A percentile compares a stretch with the other conserved stretches of the same genome.
phyloP scores from a whole-genome alignment of 2,888 invertebrate species.

The Herminia tarsipennalis region DNA sequence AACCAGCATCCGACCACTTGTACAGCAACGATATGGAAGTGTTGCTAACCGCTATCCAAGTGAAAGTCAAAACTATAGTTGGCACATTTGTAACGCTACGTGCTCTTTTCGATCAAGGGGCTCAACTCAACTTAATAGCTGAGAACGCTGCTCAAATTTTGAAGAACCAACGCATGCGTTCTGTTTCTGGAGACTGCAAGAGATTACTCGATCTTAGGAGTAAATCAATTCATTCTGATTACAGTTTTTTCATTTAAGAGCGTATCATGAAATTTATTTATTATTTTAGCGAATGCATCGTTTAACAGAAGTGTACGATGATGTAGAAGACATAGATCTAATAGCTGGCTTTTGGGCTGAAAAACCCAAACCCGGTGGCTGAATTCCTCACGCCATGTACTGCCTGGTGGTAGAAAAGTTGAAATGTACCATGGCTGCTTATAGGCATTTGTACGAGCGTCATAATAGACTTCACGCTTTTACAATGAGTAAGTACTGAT shows the following conservation, averaged over 20 bases:
- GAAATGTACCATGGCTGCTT: slow-evolving; percentile 90
- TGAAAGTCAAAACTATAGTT: neutral
- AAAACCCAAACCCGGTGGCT: slow-evolving; percentile 90
- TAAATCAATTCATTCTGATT: too few species aligned
- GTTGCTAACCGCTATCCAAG: slow-evolving; percentile 4
- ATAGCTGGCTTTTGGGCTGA: slow-evolving; percentile 96
- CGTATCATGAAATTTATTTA: too few species aligned
- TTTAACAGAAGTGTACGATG: slow-evolving; percentile 32
- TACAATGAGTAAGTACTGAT: slow-evolving; percentile 49
- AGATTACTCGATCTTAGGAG: too few species aligned
- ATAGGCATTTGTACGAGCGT: slow-evolving; percentile 90
- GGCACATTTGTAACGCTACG: slow-evolving; percentile 4
- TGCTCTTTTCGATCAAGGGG: slow-evolving; percentile 8
- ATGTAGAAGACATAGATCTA: slow-evolving; percentile 93
- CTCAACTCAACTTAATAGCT: slow-evolving; percentile 7
- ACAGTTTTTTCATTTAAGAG: too few species aligned
- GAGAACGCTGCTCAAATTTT: slow-evolving; percentile 14
- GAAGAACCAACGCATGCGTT: too few species aligned
- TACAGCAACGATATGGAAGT: slow-evolving; percentile 1
- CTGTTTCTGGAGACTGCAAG: too few species aligned
- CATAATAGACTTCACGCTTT: slow-evolving; percentile 54
- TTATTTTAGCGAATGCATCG: neutral
- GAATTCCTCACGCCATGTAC: slow-evolving; percentile 93
- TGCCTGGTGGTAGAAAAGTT: slow-evolving; percentile 95
- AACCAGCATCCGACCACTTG: slow-evolving; percentile 2